Conservation (phyloP, 2,888 invertebrate genomes). For the Acleris sparsana region DNA sequence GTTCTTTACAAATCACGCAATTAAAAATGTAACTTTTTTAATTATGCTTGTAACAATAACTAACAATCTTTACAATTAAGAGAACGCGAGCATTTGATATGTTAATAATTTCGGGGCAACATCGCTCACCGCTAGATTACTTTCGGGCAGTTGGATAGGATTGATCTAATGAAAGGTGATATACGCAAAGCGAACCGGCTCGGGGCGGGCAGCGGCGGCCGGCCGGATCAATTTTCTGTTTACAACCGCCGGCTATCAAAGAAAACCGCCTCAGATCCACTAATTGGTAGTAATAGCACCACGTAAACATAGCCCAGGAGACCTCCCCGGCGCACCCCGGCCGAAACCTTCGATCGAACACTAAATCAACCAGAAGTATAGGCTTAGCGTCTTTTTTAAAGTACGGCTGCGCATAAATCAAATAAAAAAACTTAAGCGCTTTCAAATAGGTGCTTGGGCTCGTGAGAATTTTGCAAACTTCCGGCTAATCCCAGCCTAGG, state of each 20-base stretch:
- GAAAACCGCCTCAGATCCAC: conserved; percentile 62
- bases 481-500: conserved; percentile 11
- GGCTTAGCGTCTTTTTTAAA: conserved; percentile 27
- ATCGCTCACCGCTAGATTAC: conserved; percentile 30
- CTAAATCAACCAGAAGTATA: conserved; percentile 36
- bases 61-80: conserved; percentile 19
- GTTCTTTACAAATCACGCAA: neutral
- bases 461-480: conserved; percentile 32
- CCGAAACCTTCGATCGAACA: conserved; percentile 26
- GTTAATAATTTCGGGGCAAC: conserved; percentile 24
- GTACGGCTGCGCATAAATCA: conserved; percentile 29
- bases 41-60: neutral
- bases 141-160: conserved; percentile 38
- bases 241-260: conserved; percentile 74
- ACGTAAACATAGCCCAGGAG: conserved; percentile 49
- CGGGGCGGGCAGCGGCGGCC: conserved; percentile 57
- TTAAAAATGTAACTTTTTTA: no score
- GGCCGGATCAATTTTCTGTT: conserved; percentile 76
- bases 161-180: conserved; percentile 54
- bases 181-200: conserved; percentile 41
- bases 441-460: conserved; percentile 20
- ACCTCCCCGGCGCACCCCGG: conserved; percentile 35
- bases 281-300: conserved; percentile 77
- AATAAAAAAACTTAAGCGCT: conserved; percentile 20
- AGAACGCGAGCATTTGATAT: conserved; percentile 24